Conservation (phyloP, 2,888 invertebrate genomes). For the Teleiodes luculella region DNA sequence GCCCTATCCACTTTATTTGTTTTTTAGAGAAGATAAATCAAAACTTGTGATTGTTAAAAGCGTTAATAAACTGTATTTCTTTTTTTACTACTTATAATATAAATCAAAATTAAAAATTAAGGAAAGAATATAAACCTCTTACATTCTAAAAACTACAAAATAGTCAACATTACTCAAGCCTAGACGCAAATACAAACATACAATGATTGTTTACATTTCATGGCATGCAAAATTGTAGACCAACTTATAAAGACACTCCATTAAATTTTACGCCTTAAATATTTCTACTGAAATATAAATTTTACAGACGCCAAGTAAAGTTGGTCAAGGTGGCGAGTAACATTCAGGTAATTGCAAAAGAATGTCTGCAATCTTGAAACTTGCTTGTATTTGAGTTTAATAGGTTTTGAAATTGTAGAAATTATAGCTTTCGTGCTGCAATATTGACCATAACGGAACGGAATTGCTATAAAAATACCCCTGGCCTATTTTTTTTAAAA, state of each 20-base stretch:
- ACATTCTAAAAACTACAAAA: neutral
- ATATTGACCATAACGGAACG: neutral
- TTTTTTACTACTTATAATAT: no score
- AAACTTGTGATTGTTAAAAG: no score
- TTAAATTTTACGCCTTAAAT: neutral
- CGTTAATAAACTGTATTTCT: no score
- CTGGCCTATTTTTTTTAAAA: no score
- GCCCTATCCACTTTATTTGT: no score
- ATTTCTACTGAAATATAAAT: neutral
- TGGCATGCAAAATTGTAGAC: conserved; percentile 26
- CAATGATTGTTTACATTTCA: conserved; percentile 30
- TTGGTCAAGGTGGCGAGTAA: conserved; percentile 22
- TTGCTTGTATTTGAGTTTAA: conserved; percentile 4
- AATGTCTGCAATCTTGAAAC: conserved; percentile 10
- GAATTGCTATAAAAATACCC: no score
- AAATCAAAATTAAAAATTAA: no score
- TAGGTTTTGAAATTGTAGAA: conserved; percentile 1
- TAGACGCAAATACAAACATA: conserved; percentile 13
- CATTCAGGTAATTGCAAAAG: conserved; percentile 12
- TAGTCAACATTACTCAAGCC: conserved; percentile 4
- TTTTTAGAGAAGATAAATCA: no score
- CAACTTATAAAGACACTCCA: conserved; percentile 22
- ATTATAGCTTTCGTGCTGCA: neutral
- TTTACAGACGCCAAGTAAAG: conserved; percentile 12
- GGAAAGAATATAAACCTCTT: no score